phyloP scores from a whole-genome alignment of 2,113 vertebrate genomes.

The Polyodon spathula region DNA sequence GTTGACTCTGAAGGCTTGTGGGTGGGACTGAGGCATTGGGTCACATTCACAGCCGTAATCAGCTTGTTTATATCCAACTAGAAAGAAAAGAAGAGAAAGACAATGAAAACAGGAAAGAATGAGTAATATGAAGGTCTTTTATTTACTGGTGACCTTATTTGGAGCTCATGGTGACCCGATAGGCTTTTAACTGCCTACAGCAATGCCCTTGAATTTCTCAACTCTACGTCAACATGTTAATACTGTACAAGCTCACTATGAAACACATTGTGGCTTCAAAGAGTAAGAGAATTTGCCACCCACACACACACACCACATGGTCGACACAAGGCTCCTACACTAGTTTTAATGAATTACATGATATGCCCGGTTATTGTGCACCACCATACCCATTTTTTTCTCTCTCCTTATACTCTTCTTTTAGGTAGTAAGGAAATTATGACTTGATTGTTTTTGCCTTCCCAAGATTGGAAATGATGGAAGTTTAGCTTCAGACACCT shows the following conservation, averaged over 20 bases:
- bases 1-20: constrained; percentile 61
- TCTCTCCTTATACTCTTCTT: no score
- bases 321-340: constrained; percentile 9
- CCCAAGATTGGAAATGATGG: no score
- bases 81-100: constrained; percentile 8
- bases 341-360: background rate
- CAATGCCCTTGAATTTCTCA: background rate
- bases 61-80: constrained; percentile 84
- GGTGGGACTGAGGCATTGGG: constrained; percentile 58
- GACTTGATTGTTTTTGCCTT: no score
- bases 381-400: no score
- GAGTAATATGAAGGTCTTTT: constrained; percentile 5
- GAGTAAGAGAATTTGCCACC: constrained; percentile 41
- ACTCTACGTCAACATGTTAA: constrained; percentile 9
- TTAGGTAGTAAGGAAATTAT: no score
- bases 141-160: background rate
- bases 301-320: constrained; percentile 52
- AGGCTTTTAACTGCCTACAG: constrained; percentile 5
- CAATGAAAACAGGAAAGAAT: background rate
- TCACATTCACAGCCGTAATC: constrained; percentile 63
- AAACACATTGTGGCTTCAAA: constrained; percentile 28
- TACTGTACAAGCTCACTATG: constrained; percentile 20
- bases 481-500: no score
- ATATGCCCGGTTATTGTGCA: no score
- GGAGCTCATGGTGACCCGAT: background rate